Evolutionary conservation across 2,888 invertebrate species (phyloP).

Genomic region (Epsilonema sp.): DNA sequence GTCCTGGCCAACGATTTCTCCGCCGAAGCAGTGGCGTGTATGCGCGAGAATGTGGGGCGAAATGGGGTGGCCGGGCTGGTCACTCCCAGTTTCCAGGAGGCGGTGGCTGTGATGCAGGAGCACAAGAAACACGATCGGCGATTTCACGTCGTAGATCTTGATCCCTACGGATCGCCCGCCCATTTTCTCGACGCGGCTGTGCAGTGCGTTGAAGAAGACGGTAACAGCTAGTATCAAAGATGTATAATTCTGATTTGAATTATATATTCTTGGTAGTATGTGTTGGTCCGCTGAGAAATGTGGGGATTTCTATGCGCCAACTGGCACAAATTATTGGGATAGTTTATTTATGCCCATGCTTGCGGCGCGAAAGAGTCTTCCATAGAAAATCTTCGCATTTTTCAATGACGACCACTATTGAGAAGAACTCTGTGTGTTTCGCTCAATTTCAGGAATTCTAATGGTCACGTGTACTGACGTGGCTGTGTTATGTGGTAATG

Average conservation of each 20-base stretch:
- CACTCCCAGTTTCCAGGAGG: constrained; percentile 58
- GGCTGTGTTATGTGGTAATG: constrained; percentile 75
- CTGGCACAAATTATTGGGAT: no score
- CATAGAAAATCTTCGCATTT: no score
- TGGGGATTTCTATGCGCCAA: neutral
- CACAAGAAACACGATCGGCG: constrained; percentile 45
- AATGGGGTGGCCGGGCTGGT: constrained; percentile 57
- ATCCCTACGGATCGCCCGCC: constrained; percentile 89
- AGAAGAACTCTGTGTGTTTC: no score
- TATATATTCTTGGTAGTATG: constrained; percentile 1
- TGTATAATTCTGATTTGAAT: no score
- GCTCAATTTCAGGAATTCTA: constrained; percentile 65
- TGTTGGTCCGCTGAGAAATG: neutral
- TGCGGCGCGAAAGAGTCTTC: no score
- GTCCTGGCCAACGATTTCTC: constrained; percentile 48
- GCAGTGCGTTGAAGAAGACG: constrained; percentile 33
- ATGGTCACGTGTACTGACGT: constrained; percentile 93
- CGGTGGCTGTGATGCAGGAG: constrained; percentile 56
- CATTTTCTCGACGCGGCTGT: constrained; percentile 74
- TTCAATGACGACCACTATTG: no score
- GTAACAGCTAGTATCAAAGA: no score
- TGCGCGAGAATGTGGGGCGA: constrained; percentile 52
- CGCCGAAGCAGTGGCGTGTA: constrained; percentile 58
- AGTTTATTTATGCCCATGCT: no score
- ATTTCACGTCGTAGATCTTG: constrained; percentile 78